These are phyloP conservation scores for Smittia sp. DNA, from an alignment of 2,888 invertebrate species.

Conservation along the genomic window DNA sequence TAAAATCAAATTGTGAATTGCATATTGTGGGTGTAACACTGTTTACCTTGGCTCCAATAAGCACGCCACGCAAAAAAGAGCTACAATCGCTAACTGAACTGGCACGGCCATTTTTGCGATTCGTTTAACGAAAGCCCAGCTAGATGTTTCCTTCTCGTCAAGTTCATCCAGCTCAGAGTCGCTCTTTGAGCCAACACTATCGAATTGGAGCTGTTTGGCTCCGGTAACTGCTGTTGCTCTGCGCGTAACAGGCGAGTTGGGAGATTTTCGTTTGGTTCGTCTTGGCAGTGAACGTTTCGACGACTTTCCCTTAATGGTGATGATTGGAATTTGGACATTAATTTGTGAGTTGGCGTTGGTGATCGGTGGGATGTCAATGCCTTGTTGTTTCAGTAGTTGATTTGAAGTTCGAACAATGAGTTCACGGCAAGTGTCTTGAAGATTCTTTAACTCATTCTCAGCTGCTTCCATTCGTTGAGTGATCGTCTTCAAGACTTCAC, in stretches of 20 bases:
- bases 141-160: slow-evolving; percentile 43
- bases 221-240: neutral
- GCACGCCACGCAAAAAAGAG: slow-evolving; percentile 68
- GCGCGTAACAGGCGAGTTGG: neutral
- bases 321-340: slow-evolving; percentile 41
- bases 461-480: slow-evolving; percentile 57
- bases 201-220: neutral
- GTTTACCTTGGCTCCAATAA: slow-evolving; percentile 62
- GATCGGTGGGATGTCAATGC: slow-evolving; percentile 42
- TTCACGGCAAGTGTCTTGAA: slow-evolving; percentile 67
- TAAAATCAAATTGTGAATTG: neutral
- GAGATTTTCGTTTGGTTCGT: slow-evolving; percentile 32
- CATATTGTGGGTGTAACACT: neutral
- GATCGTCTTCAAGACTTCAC: slow-evolving; percentile 63
- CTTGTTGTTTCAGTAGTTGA: slow-evolving; percentile 49
- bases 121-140: slow-evolving; percentile 60
- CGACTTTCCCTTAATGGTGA: slow-evolving; percentile 35
- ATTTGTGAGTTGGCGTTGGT: slow-evolving; percentile 27
- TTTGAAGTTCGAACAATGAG: slow-evolving; percentile 55
- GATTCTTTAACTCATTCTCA: slow-evolving; percentile 63
- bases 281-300: slow-evolving; percentile 32
- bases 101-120: slow-evolving; percentile 67
- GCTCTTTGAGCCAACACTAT: slow-evolving; percentile 5
- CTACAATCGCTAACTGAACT: slow-evolving; percentile 67
- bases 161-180: slow-evolving; percentile 46